These are phyloP conservation scores for Lutraria rhynchaena DNA, from an alignment of 1,140 invertebrate genomes.

Conservation along the genomic window DNA sequence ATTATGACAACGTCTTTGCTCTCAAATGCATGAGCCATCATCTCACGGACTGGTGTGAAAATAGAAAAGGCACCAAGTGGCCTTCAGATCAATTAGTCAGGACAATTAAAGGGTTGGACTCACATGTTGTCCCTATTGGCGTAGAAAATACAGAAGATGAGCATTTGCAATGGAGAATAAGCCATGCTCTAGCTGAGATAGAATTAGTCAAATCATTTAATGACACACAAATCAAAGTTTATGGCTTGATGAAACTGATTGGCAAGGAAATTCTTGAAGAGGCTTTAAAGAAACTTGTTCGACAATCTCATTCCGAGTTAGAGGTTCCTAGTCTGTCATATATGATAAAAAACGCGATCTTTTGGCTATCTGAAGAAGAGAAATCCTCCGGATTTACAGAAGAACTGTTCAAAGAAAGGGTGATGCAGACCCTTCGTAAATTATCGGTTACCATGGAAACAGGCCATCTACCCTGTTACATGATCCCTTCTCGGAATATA, in stretches of 20 bases:
- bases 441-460: neutral
- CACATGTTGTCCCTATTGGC: slow-evolving; percentile 18
- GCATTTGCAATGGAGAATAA: slow-evolving; percentile 33
- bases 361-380: slow-evolving; percentile 16
- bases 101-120: neutral
- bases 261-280: neutral
- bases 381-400: neutral
- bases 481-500: slow-evolving; percentile 29
- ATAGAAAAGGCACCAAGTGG: neutral
- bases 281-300: neutral
- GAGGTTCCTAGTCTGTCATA: neutral
- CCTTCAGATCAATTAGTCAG: neutral
- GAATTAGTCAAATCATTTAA: slow-evolving; percentile 23
- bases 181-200: slow-evolving; percentile 8
- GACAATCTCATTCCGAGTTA: neutral
- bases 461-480: slow-evolving; percentile 19
- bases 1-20: slow-evolving; percentile 8
- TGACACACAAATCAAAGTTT: slow-evolving; percentile 38
- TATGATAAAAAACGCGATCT: slow-evolving; percentile 27
- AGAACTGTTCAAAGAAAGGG: neutral
- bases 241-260: slow-evolving; percentile 21
- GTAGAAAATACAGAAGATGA: neutral
- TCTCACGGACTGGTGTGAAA: neutral
- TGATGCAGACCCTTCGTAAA: neutral
- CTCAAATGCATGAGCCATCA: neutral